A percentile compares a stretch with the other conserved stretches of the same genome.
phyloP scores from a whole-genome alignment of 2,797 vertebrate genomes.

The Cetoscarus ocellatus region DNA sequence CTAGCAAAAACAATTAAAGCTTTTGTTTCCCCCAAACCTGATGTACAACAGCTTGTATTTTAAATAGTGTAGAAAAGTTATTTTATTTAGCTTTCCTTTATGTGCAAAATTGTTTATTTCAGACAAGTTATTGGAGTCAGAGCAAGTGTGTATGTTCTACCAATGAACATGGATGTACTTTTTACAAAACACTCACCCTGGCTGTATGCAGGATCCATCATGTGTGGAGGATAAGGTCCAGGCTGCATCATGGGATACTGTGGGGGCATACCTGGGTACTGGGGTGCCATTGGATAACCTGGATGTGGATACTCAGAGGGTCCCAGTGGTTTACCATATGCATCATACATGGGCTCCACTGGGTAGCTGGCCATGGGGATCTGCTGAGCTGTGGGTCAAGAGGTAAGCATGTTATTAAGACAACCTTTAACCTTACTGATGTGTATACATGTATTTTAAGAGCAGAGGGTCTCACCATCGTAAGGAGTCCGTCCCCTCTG shows the following conservation, averaged over 20 bases:
- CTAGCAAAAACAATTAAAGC: too few relatives aligned
- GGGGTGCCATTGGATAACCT: conserved; percentile 81
- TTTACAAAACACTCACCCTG: conserved; percentile 74
- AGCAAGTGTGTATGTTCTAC: background rate
- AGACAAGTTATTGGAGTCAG: background rate
- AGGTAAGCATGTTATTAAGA: background rate
- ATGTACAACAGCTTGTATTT: too few relatives aligned
- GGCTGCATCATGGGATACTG: conserved; percentile 88
- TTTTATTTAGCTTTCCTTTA: too few relatives aligned
- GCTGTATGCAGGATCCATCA: conserved; percentile 80
- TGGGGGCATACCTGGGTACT: conserved; percentile 83
- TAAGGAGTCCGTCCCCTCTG: conserved; percentile 86
- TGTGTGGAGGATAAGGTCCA: conserved; percentile 84
- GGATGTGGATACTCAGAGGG: conserved; percentile 74
- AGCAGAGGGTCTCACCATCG: conserved; percentile 77
- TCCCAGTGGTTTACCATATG: conserved; percentile 85
- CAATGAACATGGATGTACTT: background rate
- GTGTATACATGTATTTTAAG: background rate
- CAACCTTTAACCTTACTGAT: background rate
- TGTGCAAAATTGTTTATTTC: background rate
- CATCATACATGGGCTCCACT: conserved; percentile 87
- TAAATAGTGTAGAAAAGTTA: too few relatives aligned
- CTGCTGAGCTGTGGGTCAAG: conserved; percentile 78
- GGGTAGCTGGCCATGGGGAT: conserved; percentile 91
- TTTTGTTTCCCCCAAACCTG: too few relatives aligned